Percentiles rank a stretch among this genome's conserved stretches.
phyloP scores from a whole-genome alignment of 1,140 invertebrate species.

The Nasonia vitripennis region DNA sequence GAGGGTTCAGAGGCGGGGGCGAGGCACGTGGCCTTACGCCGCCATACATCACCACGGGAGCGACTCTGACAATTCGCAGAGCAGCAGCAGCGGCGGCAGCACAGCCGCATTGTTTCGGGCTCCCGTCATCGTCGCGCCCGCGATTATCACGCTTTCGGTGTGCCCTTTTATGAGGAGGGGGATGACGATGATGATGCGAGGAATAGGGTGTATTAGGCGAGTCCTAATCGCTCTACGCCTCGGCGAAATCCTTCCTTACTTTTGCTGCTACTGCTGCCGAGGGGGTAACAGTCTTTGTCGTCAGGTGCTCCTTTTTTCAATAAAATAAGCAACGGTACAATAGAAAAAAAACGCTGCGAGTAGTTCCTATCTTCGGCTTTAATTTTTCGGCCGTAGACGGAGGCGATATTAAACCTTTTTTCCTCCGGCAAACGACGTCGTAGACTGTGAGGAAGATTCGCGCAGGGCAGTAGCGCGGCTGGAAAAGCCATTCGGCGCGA shows the following conservation, averaged over 20 bases:
- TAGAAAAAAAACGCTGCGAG: neutral
- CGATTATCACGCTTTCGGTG: constrained; percentile 59
- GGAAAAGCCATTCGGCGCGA: constrained; percentile 43
- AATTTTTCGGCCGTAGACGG: constrained; percentile 42
- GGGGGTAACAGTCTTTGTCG: too few species aligned
- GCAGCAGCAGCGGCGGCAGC: constrained; percentile 40
- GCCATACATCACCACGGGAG: constrained; percentile 63
- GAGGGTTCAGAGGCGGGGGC: constrained; percentile 43
- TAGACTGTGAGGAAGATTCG: constrained; percentile 9
- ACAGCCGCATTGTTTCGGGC: constrained; percentile 66
- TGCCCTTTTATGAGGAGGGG: constrained; percentile 26
- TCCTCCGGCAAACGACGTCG: neutral
- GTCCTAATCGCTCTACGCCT: neutral
- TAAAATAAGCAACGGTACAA: too few species aligned
- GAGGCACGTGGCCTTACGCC: constrained; percentile 63
- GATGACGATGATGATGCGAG: neutral
- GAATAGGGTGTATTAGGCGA: neutral
- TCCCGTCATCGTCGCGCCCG: constrained; percentile 58
- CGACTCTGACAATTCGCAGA: constrained; percentile 62
- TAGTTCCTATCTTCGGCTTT: constrained; percentile 46
- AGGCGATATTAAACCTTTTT: neutral
- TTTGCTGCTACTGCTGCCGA: neutral
- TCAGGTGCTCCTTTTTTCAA: neutral
- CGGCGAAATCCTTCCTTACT: constrained; percentile 24
- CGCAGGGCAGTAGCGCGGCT: neutral